Evolutionary conservation across 2,113 vertebrate species (phyloP).

Genomic region (Colossoma macropomum): DNA sequence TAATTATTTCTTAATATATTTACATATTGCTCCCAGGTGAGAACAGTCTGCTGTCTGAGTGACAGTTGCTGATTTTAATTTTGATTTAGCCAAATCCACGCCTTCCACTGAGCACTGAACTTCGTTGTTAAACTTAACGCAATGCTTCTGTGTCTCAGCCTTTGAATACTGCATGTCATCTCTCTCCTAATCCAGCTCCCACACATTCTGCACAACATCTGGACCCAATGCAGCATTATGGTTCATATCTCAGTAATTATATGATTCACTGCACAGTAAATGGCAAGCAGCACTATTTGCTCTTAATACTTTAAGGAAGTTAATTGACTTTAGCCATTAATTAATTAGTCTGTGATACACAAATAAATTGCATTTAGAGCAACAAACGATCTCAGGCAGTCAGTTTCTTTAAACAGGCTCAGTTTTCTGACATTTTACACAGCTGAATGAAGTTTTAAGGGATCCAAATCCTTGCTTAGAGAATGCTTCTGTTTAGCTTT

Average conservation of each 20-base stretch:
- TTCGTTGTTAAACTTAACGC: no score
- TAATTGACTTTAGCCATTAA: background rate
- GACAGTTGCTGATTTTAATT: no score
- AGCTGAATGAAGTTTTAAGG: background rate
- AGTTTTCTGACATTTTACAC: background rate
- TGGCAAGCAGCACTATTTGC: background rate
- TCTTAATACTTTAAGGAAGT: background rate
- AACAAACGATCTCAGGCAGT: background rate
- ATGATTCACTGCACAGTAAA: no score
- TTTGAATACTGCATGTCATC: no score
- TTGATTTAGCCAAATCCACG: no score
- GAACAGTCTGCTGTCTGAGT: background rate
- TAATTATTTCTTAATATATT: background rate
- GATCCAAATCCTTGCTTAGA: background rate
- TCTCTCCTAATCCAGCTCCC: no score
- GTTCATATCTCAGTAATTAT: no score
- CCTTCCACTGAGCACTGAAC: no score
- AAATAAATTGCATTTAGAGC: background rate
- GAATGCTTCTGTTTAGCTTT: background rate
- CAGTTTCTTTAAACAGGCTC: background rate
- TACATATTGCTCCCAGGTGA: background rate
- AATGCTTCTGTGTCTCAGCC: no score
- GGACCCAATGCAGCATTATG: no score
- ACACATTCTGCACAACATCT: no score
- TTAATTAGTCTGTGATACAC: background rate